Percentiles rank a stretch among this genome's conserved stretches.
These are phyloP conservation scores for Platypus cylindrus DNA, from an alignment of 2,888 invertebrate genomes.

Conservation along the genomic window DNA sequence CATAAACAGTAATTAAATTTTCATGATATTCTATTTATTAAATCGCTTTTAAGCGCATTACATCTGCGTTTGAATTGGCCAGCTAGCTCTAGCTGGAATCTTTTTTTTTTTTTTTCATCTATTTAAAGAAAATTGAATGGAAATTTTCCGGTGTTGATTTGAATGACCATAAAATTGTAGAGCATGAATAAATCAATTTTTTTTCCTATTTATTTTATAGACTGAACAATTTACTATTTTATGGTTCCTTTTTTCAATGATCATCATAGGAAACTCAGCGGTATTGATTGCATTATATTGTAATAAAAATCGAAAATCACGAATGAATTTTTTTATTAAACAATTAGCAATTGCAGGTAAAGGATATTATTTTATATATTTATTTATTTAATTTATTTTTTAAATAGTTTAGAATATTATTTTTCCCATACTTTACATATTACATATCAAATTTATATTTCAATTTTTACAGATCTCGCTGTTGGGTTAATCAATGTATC, in stretches of 20 bases:
- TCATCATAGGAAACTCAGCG: constrained; percentile 75
- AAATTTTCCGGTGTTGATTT: no score
- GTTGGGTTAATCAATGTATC: constrained; percentile 80
- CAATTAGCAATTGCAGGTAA: constrained; percentile 85
- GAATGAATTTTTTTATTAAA: constrained; percentile 94
- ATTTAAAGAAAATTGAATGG: no score
- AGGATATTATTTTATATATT: not conserved
- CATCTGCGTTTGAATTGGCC: no score
- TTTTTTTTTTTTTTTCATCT: no score
- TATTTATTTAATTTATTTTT: not conserved
- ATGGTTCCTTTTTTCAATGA: constrained; percentile 72
- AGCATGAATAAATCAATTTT: no score
- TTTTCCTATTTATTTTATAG: constrained; percentile 47
- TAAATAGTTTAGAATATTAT: not conserved
- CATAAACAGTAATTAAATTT: no score
- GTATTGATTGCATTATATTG: constrained; percentile 75
- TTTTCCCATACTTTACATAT: no score
- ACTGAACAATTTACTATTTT: constrained; percentile 76
- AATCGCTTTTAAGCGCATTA: no score
- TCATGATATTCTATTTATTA: no score
- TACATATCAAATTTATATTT: not conserved
- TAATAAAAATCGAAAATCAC: constrained; percentile 73
- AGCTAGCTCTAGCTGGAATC: no score
- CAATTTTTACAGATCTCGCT: constrained; percentile 50
- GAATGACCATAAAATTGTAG: no score